phyloP scores from a whole-genome alignment of 1,140 invertebrate species.

The Cotesia chilonis region DNA sequence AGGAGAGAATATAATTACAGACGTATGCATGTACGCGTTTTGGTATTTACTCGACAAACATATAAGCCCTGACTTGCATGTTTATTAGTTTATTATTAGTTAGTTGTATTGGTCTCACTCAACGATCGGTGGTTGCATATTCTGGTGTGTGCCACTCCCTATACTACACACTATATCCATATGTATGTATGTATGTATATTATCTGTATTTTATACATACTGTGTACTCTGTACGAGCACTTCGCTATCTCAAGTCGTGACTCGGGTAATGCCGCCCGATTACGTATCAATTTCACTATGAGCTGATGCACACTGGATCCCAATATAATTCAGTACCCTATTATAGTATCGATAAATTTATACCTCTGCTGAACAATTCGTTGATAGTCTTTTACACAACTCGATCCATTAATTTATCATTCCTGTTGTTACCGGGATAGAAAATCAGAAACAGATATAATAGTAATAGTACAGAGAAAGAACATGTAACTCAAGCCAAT shows the following conservation, averaged over 20 bases:
- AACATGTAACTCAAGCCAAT: no score
- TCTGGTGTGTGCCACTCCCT: constrained; percentile 32
- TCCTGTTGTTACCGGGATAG: no score
- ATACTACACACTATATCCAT: no score
- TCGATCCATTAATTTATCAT: no score
- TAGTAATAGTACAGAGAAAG: no score
- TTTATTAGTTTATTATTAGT: not conserved
- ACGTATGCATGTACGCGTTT: constrained; percentile 32
- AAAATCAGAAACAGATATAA: no score
- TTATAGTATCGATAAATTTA: not conserved
- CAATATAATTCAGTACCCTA: not conserved
- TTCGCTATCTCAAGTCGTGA: constrained; percentile 34
- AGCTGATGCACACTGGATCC: constrained; percentile 9
- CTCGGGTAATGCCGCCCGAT: constrained; percentile 36
- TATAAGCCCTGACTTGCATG: not conserved
- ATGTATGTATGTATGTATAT: no score
- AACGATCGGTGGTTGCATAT: not conserved
- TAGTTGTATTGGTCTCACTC: no score
- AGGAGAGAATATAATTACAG: constrained; percentile 29
- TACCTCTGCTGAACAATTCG: not conserved
- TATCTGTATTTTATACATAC: no score
- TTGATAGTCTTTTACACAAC: no score
- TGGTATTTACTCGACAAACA: constrained; percentile 27
- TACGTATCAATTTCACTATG: constrained; percentile 36
- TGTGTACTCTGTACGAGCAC: not conserved